A percentile compares a stretch with the other conserved stretches of the same genome.
phyloP scores from a whole-genome alignment of 2,888 invertebrate genomes.

The Eurytoma californica region DNA sequence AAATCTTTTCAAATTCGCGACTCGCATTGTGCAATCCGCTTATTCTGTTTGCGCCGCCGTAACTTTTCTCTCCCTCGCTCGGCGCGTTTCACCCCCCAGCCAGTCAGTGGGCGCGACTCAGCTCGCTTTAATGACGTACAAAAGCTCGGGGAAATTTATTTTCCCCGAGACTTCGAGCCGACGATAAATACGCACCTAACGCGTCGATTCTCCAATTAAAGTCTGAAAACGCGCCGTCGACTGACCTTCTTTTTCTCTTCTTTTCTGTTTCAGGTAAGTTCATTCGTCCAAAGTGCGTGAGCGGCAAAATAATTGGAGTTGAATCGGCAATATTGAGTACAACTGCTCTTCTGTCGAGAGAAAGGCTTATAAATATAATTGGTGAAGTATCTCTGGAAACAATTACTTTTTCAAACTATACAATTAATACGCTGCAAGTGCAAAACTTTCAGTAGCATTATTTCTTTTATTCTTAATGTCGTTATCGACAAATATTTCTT shows the following conservation, averaged over 20 bases:
- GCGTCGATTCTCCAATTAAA: slow-evolving; percentile 28
- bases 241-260: slow-evolving; percentile 1
- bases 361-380: background rate
- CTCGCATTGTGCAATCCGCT: slow-evolving; percentile 43
- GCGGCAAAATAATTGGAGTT: background rate
- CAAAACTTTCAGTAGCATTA: too few relatives aligned
- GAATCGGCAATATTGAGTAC: background rate
- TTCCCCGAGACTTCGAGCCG: background rate
- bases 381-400: background rate
- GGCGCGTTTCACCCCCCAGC: slow-evolving; percentile 13
- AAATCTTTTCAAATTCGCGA: slow-evolving; percentile 43
- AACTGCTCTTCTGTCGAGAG: background rate
- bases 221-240: background rate
- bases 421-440: too few relatives aligned
- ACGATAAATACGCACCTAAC: slow-evolving; percentile 23
- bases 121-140: slow-evolving; percentile 15
- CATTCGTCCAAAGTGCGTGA: background rate
- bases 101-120: background rate
- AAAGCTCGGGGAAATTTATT: slow-evolving; percentile 16
- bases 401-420: background rate
- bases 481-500: too few relatives aligned
- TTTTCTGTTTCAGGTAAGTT: slow-evolving; percentile 41
- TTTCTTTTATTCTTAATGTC: too few relatives aligned
- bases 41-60: slow-evolving; percentile 35
- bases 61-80: slow-evolving; percentile 15